These are phyloP conservation scores for Andrena bucephala DNA, from an alignment of 2,888 invertebrate species.

Conservation along the genomic window DNA sequence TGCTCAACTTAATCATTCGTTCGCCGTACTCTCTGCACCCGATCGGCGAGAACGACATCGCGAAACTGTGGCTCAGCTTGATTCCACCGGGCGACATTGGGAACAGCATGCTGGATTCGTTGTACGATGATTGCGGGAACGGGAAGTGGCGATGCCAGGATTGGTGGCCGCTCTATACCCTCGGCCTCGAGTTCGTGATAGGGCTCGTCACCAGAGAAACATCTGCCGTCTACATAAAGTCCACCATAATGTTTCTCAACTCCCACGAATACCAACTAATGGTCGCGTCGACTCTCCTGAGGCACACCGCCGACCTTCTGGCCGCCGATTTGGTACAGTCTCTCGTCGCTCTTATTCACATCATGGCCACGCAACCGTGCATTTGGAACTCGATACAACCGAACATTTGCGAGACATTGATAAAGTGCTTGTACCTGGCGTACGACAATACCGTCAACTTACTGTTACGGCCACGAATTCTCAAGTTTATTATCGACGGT, in stretches of 20 bases:
- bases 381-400: conserved; percentile 81
- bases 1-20: conserved; percentile 79
- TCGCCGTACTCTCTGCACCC: conserved; percentile 78
- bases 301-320: conserved; percentile 82
- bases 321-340: conserved; percentile 83
- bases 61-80: conserved; percentile 81
- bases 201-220: conserved; percentile 77
- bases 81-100: conserved; percentile 80
- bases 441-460: conserved; percentile 84
- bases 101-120: conserved; percentile 79
- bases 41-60: conserved; percentile 79
- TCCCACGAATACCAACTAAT: conserved; percentile 82
- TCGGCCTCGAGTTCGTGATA: conserved; percentile 81
- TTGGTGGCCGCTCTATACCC: conserved; percentile 83
- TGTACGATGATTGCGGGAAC: conserved; percentile 79
- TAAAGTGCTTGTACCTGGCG: conserved; percentile 82
- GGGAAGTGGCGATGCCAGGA: conserved; percentile 82
- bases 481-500: conserved; percentile 84
- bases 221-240: conserved; percentile 72
- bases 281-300: conserved; percentile 80
- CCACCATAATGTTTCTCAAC: conserved; percentile 78
- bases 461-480: conserved; percentile 81
- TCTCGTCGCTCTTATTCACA: conserved; percentile 82
- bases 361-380: conserved; percentile 77
- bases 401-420: conserved; percentile 80